A percentile compares a stretch with the other conserved stretches of the same genome.
These are phyloP conservation scores for Taxidea taxus DNA, from an alignment of 2,113 vertebrate genomes.

Conservation along the genomic window DNA sequence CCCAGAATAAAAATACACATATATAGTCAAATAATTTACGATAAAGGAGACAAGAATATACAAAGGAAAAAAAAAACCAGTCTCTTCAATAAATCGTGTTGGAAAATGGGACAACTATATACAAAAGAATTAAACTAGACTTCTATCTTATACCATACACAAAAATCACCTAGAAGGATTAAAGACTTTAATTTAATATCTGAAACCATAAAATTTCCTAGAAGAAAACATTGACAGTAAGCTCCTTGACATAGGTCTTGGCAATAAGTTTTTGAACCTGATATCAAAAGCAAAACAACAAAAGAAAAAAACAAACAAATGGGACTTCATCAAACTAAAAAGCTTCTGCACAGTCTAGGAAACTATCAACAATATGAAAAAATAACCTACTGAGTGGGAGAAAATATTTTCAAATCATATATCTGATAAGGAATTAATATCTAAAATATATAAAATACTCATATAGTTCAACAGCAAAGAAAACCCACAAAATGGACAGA, in stretches of 20 bases:
- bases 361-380: background rate
- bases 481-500: background rate
- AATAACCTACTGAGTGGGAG: background rate
- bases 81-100: background rate
- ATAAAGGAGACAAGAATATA: background rate
- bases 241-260: background rate
- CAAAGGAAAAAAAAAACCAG: background rate
- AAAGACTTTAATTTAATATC: background rate
- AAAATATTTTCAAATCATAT: background rate
- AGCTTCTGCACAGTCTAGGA: background rate
- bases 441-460: background rate
- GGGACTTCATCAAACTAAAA: background rate
- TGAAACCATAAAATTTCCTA: background rate
- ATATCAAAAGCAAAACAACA: background rate
- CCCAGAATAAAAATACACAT: background rate
- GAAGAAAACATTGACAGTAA: background rate
- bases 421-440: background rate
- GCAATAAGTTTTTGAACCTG: background rate
- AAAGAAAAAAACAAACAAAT: background rate
- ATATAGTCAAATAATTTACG: background rate
- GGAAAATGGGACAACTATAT: background rate
- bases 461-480: background rate
- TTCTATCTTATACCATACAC: background rate
- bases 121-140: background rate
- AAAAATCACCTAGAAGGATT: background rate